phyloP scores from a whole-genome alignment of 2,797 vertebrate species.

The Sebastes nivosus region DNA sequence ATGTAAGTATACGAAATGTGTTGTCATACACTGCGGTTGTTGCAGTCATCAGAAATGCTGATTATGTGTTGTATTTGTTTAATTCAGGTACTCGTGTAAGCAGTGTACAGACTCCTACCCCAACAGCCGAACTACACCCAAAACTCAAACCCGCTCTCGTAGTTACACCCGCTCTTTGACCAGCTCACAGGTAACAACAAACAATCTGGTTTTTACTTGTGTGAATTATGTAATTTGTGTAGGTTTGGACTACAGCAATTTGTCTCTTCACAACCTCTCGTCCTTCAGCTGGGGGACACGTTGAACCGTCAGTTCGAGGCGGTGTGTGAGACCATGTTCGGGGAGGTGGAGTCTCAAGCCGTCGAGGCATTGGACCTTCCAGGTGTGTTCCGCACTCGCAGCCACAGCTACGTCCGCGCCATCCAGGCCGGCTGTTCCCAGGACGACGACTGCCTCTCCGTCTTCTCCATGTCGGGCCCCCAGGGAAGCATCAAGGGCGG shows the following conservation, averaged over 20 bases:
- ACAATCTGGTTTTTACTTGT: neutral
- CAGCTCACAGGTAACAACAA: slow-evolving; percentile 90
- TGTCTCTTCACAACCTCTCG: neutral
- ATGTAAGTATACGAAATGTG: neutral
- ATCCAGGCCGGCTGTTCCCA: slow-evolving; percentile 99
- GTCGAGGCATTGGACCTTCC: slow-evolving; percentile 98
- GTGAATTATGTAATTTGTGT: neutral
- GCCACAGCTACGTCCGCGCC: slow-evolving; percentile 98
- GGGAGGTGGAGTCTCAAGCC: slow-evolving; percentile 95
- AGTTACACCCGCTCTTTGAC: slow-evolving; percentile 96
- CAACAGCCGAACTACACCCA: slow-evolving; percentile 91
- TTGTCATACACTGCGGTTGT: neutral
- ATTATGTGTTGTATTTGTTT: slow-evolving; percentile 20
- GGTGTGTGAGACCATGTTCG: slow-evolving; percentile 94
- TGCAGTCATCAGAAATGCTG: neutral
- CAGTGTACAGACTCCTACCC: slow-evolving; percentile 89
- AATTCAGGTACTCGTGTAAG: slow-evolving; percentile 88
- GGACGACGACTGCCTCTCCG: slow-evolving; percentile 97
- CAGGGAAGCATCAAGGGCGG: slow-evolving; percentile 90
- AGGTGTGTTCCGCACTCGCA: slow-evolving; percentile 96
- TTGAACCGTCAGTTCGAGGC: slow-evolving; percentile 95
- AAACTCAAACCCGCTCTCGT: slow-evolving; percentile 91
- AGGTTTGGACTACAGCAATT: neutral
- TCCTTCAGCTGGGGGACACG: slow-evolving; percentile 89
- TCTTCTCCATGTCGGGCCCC: slow-evolving; percentile 92